Percentiles rank a stretch among this genome's conserved stretches.
phyloP scores from a whole-genome alignment of 2,888 invertebrate species.

The Tanypteryx hageni region DNA sequence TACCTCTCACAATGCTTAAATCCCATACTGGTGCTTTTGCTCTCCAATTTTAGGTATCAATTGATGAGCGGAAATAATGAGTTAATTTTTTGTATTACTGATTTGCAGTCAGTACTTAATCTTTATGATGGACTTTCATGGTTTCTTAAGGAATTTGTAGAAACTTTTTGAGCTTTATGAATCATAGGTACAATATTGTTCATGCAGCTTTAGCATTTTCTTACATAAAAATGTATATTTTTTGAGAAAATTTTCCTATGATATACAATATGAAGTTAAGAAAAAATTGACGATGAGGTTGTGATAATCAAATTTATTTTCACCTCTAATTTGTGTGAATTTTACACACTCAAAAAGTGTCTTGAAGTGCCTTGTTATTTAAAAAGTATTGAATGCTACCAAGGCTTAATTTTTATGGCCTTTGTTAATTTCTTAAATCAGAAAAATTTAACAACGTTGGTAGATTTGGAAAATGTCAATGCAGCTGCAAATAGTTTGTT shows the following conservation, averaged over 20 bases:
- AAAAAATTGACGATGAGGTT: not conserved
- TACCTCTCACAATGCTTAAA: slow-evolving; percentile 2
- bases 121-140: not conserved
- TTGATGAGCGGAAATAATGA: not conserved
- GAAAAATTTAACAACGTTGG: not conserved
- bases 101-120: not conserved
- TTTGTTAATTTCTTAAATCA: not conserved
- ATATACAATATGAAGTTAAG: not conserved
- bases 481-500: not conserved
- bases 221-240: not conserved
- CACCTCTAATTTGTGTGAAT: not conserved
- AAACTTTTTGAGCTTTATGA: not conserved
- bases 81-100: not conserved
- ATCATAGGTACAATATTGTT: not conserved
- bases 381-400: not conserved
- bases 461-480: not conserved
- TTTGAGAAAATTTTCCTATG: not conserved
- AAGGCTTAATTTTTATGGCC: not conserved
- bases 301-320: not conserved
- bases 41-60: too few species aligned
- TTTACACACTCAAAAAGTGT: not conserved
- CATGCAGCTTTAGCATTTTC: not conserved
- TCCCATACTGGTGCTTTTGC: slow-evolving; percentile 5
- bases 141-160: not conserved
- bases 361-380: not conserved